phyloP scores from a whole-genome alignment of 2,113 vertebrate species.

The Ovibos moschatus region DNA sequence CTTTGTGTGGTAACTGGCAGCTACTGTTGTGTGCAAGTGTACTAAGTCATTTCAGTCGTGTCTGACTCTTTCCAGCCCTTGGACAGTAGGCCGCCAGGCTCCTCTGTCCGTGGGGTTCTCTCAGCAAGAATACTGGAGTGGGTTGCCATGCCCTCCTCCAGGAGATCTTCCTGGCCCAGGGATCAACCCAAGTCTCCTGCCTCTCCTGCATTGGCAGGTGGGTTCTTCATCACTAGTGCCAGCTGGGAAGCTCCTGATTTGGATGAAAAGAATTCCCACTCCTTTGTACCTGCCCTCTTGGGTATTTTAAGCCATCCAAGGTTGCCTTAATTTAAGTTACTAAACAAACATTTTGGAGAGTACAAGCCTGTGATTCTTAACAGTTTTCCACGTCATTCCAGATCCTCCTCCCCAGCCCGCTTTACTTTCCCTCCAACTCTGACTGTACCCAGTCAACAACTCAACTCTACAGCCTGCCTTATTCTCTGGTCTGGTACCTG shows the following conservation, averaged over 20 bases:
- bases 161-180: not conserved
- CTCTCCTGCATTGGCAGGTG: not conserved
- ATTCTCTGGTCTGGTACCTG: not conserved
- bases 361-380: not conserved
- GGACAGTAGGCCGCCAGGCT: not conserved
- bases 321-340: not conserved
- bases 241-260: not conserved
- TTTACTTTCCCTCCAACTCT: not conserved
- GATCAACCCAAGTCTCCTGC: not conserved
- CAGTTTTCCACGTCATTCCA: not conserved
- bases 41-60: not conserved
- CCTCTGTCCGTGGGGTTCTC: not conserved
- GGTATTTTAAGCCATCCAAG: not conserved
- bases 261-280: not conserved
- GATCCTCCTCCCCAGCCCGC: not conserved
- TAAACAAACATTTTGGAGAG: not conserved
- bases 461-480: not conserved
- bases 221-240: not conserved
- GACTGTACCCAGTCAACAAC: not conserved
- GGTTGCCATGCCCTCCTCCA: not conserved
- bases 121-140: not conserved
- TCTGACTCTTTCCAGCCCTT: not conserved
- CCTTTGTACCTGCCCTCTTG: not conserved
- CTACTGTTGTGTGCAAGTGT: not conserved
- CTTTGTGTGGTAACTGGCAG: not conserved